Conservation (phyloP, 2,888 invertebrate genomes). For the Drosophila buzzatii region DNA sequence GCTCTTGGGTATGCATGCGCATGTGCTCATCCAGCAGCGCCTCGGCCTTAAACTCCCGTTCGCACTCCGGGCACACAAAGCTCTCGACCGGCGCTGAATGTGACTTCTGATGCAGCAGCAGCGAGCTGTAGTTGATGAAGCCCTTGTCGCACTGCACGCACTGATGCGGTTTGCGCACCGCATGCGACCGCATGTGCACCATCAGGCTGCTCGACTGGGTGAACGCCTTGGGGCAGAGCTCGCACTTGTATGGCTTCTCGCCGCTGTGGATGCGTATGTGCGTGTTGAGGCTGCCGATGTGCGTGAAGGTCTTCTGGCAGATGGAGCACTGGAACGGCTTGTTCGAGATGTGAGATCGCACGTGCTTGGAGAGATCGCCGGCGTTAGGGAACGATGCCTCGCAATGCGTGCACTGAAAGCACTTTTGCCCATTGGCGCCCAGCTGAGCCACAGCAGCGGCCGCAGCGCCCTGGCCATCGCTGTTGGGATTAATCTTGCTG, state of each 20-base stretch:
- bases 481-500: conserved; percentile 56
- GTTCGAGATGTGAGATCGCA: conserved; percentile 85
- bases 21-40: conserved; percentile 85
- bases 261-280: conserved; percentile 85
- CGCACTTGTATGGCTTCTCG: conserved; percentile 85
- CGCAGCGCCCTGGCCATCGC: conserved; percentile 32
- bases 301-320: conserved; percentile 85
- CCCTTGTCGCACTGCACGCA: conserved; percentile 85
- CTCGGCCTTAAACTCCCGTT: conserved; percentile 85
- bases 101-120: conserved; percentile 83
- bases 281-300: conserved; percentile 85
- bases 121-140: conserved; percentile 84
- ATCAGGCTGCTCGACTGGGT: conserved; percentile 85
- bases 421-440: conserved; percentile 71
- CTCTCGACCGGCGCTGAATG: conserved; percentile 82
- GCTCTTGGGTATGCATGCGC: conserved; percentile 84
- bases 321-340: conserved; percentile 85
- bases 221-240: conserved; percentile 85
- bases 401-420: conserved; percentile 84
- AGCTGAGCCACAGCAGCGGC: conserved; percentile 64
- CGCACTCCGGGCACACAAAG: conserved; percentile 83
- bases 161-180: conserved; percentile 84
- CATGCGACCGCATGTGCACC: conserved; percentile 85
- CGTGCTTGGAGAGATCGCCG: conserved; percentile 85
- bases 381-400: conserved; percentile 84